phyloP scores from a whole-genome alignment of 2,888 invertebrate genomes.

The Itoplectis maculator region DNA sequence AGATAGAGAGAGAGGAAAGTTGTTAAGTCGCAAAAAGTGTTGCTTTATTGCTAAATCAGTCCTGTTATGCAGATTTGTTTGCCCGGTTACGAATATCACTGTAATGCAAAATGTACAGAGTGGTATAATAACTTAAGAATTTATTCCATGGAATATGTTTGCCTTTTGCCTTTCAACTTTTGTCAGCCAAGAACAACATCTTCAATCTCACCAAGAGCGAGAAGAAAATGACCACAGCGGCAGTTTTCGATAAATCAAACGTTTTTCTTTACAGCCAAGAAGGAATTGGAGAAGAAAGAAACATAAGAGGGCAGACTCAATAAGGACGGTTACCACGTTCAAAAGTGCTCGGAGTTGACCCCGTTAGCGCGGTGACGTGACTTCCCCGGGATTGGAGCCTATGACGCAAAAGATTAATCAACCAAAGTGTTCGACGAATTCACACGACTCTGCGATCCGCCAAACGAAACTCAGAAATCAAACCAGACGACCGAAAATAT shows the following conservation, averaged over 20 bases:
- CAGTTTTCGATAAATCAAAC: conserved; percentile 5
- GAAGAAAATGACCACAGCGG: background rate
- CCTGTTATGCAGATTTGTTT: conserved; percentile 11
- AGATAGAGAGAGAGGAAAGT: conserved; percentile 6
- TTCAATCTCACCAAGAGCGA: background rate
- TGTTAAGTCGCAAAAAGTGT: background rate
- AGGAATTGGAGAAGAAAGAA: conserved; percentile 71
- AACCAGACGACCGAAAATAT: conserved; percentile 26
- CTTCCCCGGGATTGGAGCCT: conserved; percentile 10
- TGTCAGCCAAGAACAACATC: background rate
- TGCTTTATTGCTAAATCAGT: background rate
- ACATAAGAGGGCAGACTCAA: conserved; percentile 52
- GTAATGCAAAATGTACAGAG: background rate
- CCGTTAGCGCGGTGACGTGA: conserved; percentile 38
- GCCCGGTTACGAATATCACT: background rate
- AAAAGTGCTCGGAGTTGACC: conserved; percentile 30
- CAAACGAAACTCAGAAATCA: conserved; percentile 9
- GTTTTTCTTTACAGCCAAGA: conserved; percentile 73
- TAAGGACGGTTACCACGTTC: conserved; percentile 32
- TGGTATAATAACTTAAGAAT: background rate
- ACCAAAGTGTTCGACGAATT: conserved; percentile 8
- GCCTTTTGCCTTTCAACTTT: background rate
- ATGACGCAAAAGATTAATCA: conserved; percentile 2
- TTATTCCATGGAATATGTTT: background rate
- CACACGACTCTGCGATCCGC: conserved; percentile 21